These are phyloP conservation scores for Crax fasciolata DNA, from an alignment of 2,797 vertebrate genomes.

Conservation along the genomic window DNA sequence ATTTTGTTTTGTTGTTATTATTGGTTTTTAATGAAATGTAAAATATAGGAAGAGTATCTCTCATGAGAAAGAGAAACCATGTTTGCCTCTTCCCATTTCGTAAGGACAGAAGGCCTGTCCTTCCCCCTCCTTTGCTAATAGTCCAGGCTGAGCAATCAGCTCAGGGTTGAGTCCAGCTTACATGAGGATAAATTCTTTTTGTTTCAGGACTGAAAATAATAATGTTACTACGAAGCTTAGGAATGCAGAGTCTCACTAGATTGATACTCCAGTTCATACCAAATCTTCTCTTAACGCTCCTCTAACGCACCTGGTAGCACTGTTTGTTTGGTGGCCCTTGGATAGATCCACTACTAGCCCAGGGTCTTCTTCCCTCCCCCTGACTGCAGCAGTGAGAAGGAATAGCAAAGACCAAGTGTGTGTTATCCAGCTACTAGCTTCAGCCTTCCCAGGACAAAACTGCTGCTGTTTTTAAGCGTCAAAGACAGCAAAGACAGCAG, in stretches of 20 bases:
- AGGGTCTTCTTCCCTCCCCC: background rate
- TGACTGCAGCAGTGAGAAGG: background rate
- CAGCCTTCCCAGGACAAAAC: background rate
- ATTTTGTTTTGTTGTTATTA: background rate
- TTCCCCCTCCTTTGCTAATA: background rate
- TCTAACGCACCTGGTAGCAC: background rate
- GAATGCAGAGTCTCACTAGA: background rate
- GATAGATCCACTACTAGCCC: background rate
- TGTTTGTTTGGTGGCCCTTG: background rate
- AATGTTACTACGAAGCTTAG: background rate
- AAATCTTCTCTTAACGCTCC: background rate
- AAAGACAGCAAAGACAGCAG: background rate
- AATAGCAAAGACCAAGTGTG: background rate
- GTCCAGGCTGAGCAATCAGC: background rate
- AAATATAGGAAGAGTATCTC: background rate
- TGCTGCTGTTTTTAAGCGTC: background rate
- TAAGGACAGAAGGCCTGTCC: background rate
- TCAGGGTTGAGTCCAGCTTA: background rate
- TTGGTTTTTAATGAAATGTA: background rate
- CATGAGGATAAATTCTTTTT: background rate
- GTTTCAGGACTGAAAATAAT: constrained; percentile 2
- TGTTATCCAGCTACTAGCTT: background rate
- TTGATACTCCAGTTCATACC: background rate
- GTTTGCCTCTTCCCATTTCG: background rate
- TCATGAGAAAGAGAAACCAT: background rate